Base-by-base conservation (phyloP, 2,888 invertebrate species). In the Pegoplata infirma region DNA sequence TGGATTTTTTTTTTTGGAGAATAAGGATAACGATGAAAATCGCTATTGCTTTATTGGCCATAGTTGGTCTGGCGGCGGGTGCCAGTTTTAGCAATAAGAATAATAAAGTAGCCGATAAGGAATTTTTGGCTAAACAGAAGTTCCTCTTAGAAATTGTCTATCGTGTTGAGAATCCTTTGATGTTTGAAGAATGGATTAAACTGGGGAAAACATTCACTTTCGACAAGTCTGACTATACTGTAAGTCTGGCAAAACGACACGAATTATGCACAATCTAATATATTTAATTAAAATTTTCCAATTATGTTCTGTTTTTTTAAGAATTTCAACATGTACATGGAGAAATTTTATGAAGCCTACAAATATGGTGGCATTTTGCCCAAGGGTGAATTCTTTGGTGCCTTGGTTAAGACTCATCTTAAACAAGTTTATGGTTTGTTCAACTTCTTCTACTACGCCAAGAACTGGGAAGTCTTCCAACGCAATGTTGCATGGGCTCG, bases 391-490 rank as follows among this genome's bases (percentile, higher is more conserved):
- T 89, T 91, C 32, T n/a, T n/a, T n/a, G n/a, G n/a, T n/a, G n/a
- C n/a, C n/a, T n/a, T n/a, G n/a, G n/a, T n/a, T n/a, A n/a, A n/a
- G n/a, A n/a, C n/a, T n/a, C n/a, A n/a, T n/a, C n/a, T n/a, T 92
- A 87, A 91, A 74, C 91, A 92, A 85, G 91, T 91, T 16, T 86
- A 90, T 19, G 89, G 90, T 23, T 87, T 93, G 4, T 93, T 93
- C 88, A 91, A 93, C 84, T 89, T 93, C 44, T 90, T 95, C 75
- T 91, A 91, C 88, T 92, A 92, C 73, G 93, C 94, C 77, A 93
- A 93, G 86, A 92, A 94, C 85, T 94, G 91, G 86, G 91, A 92
- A n/a, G 93, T 93, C 19, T 94, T 95, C 90, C 91, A 92, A 87
- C 91, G 92, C 82, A 92, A 93, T 7, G 93, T 87, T 93, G 58